Evolutionary conservation across 2,888 invertebrate species (phyloP).

Genomic region (Xestia sexstrigata): DNA sequence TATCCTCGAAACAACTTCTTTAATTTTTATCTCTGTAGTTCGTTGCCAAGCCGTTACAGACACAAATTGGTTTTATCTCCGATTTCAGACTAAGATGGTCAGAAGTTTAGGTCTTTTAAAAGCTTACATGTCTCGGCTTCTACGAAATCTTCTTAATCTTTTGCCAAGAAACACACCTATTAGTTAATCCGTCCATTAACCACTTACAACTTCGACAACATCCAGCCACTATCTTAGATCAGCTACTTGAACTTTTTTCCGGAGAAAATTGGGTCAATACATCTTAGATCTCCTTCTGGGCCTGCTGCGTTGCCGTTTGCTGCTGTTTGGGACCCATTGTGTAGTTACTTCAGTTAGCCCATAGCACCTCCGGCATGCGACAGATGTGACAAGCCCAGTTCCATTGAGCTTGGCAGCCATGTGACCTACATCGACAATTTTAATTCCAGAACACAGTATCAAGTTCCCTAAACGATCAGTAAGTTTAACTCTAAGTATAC

Average conservation of each 20-base stretch:
- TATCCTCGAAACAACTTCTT: not conserved
- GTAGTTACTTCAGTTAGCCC: too few relatives aligned
- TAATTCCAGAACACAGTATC: too few relatives aligned
- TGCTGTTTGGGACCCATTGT: too few relatives aligned
- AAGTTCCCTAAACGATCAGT: too few relatives aligned
- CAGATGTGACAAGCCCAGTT: too few relatives aligned
- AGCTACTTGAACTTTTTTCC: constrained; percentile 30
- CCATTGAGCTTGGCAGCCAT: too few relatives aligned
- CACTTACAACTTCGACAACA: constrained; percentile 47
- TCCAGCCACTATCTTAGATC: constrained; percentile 34
- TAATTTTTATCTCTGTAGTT: not conserved
- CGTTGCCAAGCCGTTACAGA: not conserved
- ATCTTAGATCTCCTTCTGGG: not conserved
- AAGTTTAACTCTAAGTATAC: too few relatives aligned
- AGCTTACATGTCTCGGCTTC: not conserved
- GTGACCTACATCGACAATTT: too few relatives aligned
- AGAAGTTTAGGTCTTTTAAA: constrained; percentile 1
- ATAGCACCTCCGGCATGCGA: too few relatives aligned
- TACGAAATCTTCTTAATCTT: constrained; percentile 11
- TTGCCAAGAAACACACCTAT: constrained; percentile 19
- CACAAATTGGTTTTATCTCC: not conserved
- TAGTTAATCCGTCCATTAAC: constrained; percentile 32
- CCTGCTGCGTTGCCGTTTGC: too few relatives aligned
- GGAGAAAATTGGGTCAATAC: constrained; percentile 46
- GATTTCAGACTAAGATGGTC: not conserved